Conservation (phyloP, 2,888 invertebrate species). For the Nudaria mundana region DNA sequence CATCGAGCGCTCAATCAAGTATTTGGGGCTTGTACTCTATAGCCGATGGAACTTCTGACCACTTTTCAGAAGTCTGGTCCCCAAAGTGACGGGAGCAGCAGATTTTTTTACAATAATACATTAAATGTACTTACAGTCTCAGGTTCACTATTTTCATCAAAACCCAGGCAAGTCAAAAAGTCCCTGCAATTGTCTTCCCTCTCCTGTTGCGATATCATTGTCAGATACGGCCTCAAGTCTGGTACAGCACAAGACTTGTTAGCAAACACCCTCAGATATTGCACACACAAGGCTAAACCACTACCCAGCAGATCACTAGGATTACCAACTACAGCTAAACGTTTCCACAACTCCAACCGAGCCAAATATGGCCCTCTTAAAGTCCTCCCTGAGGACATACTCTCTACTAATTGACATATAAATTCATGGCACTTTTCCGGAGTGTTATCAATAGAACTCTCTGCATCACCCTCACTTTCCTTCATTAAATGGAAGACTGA, state of each 20-base stretch:
- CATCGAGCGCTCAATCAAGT: no score
- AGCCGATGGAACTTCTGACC: no score
- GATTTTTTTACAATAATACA: background rate
- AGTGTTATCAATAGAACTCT: slow-evolving; percentile 57
- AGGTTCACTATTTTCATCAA: slow-evolving; percentile 83
- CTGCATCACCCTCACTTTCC: slow-evolving; percentile 42
- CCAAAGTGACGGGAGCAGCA: background rate
- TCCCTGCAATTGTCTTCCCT: slow-evolving; percentile 81
- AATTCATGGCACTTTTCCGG: slow-evolving; percentile 73
- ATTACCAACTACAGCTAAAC: slow-evolving; percentile 78
- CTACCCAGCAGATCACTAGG: slow-evolving; percentile 81
- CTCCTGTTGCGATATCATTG: slow-evolving; percentile 84
- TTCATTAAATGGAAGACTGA: slow-evolving; percentile 85
- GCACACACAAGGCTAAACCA: slow-evolving; percentile 85
- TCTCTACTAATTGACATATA: slow-evolving; percentile 75
- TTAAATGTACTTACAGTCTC: slow-evolving; percentile 78
- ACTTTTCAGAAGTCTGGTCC: no score
- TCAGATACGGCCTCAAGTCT: slow-evolving; percentile 89
- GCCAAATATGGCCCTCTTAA: slow-evolving; percentile 92
- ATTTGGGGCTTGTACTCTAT: no score
- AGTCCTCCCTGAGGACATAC: slow-evolving; percentile 66
- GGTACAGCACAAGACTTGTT: slow-evolving; percentile 92
- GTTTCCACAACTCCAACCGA: slow-evolving; percentile 87
- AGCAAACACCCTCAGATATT: slow-evolving; percentile 91
- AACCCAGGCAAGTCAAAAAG: slow-evolving; percentile 83